phyloP scores from a whole-genome alignment of 1,140 invertebrate species.

The Colletes gigas region DNA sequence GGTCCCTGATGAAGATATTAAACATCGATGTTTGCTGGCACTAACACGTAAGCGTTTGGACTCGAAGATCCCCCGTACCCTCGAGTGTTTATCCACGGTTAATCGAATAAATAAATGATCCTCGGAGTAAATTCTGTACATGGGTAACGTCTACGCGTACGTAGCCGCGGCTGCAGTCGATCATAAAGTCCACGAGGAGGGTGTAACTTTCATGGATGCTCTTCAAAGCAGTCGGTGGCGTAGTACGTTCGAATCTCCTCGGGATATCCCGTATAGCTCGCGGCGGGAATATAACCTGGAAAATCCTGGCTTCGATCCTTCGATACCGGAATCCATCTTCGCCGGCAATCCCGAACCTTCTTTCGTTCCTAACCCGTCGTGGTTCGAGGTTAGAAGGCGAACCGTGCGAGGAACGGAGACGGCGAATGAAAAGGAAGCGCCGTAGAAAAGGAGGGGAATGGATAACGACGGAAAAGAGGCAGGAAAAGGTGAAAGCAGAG shows the following conservation, averaged over 20 bases:
- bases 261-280: slow-evolving; percentile 60
- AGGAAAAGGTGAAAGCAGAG: slow-evolving; percentile 30
- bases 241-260: slow-evolving; percentile 54
- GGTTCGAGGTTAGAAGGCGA: slow-evolving; percentile 35
- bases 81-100: not conserved
- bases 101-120: not conserved
- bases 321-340: slow-evolving; percentile 67
- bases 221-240: slow-evolving; percentile 53
- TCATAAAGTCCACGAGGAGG: slow-evolving; percentile 51
- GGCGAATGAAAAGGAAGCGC: not conserved
- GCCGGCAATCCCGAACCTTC: slow-evolving; percentile 41
- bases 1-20: no score
- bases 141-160: not conserved
- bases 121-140: not conserved
- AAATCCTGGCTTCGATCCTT: slow-evolving; percentile 62
- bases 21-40: no score
- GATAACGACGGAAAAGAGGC: slow-evolving; percentile 16
- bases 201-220: slow-evolving; percentile 55
- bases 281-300: slow-evolving; percentile 61
- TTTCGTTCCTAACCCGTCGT: slow-evolving; percentile 39
- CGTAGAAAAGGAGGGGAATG: not conserved
- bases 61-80: not conserved
- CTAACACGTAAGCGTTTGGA: no score
- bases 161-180: slow-evolving; percentile 22
- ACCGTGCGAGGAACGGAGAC: not conserved